These are phyloP conservation scores for Paradoxurus hermaphroditus DNA, from an alignment of 2,113 vertebrate species.

Conservation along the genomic window DNA sequence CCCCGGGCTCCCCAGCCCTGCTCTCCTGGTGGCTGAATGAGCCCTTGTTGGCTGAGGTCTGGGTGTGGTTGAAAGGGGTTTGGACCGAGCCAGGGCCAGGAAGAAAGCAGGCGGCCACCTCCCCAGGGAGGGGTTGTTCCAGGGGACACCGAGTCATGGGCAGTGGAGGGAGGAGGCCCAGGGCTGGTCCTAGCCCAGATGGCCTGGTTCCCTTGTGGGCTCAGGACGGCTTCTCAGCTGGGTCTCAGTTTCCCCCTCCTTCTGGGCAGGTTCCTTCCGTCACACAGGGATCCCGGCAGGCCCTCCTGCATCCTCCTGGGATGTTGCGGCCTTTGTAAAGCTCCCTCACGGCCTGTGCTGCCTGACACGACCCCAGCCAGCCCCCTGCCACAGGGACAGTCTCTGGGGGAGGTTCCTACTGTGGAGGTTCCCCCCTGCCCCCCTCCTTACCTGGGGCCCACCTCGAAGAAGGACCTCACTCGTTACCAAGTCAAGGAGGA, in stretches of 20 bases:
- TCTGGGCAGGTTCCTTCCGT: rapidly evolving
- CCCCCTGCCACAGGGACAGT: background rate
- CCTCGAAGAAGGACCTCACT: background rate
- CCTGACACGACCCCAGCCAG: rapidly evolving
- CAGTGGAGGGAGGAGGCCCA: background rate
- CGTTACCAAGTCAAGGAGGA: slow-evolving; percentile 24
- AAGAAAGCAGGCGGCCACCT: background rate
- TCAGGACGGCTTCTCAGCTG: rapidly evolving
- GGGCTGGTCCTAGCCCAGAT: background rate
- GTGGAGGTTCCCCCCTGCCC: rapidly evolving
- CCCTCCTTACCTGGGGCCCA: background rate
- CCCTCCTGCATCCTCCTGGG: background rate
- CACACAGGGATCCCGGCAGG: no score
- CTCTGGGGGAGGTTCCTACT: rapidly evolving
- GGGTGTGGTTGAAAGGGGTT: background rate
- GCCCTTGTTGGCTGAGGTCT: background rate
- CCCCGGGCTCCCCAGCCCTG: background rate
- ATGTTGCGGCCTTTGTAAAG: background rate
- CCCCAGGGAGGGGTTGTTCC: background rate
- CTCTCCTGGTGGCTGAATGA: background rate
- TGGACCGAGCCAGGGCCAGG: background rate
- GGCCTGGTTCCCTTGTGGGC: rapidly evolving
- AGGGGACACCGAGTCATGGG: background rate
- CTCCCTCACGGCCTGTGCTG: background rate
- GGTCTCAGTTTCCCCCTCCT: background rate